Conservation (phyloP, 2,888 invertebrate species). For the Papilio demoleus region DNA sequence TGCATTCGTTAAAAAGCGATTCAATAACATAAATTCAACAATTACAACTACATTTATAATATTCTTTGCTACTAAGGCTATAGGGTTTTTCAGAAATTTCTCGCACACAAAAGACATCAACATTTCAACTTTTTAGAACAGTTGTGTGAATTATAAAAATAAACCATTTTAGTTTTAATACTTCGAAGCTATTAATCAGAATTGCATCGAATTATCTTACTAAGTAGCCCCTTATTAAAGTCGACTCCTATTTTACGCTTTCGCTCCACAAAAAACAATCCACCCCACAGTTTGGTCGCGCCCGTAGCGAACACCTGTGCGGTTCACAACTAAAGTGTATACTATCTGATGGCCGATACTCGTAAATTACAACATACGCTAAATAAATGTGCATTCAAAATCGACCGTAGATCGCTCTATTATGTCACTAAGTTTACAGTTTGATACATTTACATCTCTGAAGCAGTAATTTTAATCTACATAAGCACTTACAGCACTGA, state of each 20-base stretch:
- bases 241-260: slow-evolving; percentile 71
- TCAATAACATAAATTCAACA: too few species aligned
- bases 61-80: too few species aligned
- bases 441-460: too few species aligned
- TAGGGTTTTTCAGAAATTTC: too few species aligned
- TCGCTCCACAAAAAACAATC: slow-evolving; percentile 65
- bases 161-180: slow-evolving; percentile 11
- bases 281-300: slow-evolving; percentile 56
- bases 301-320: slow-evolving; percentile 64
- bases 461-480: too few species aligned
- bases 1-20: too few species aligned
- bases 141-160: neutral
- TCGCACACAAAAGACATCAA: too few species aligned
- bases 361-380: slow-evolving; percentile 46
- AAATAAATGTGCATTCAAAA: slow-evolving; percentile 2
- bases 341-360: slow-evolving; percentile 61
- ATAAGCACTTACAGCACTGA: too few species aligned
- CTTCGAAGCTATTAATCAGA: slow-evolving; percentile 32
- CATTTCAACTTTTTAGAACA: too few species aligned
- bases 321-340: slow-evolving; percentile 69
- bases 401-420: too few species aligned
- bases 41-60: too few species aligned
- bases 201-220: slow-evolving; percentile 50
- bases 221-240: slow-evolving; percentile 73
- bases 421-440: too few species aligned